Conservation (phyloP, 1,140 invertebrate species). For the Drosophila sucinea region DNA sequence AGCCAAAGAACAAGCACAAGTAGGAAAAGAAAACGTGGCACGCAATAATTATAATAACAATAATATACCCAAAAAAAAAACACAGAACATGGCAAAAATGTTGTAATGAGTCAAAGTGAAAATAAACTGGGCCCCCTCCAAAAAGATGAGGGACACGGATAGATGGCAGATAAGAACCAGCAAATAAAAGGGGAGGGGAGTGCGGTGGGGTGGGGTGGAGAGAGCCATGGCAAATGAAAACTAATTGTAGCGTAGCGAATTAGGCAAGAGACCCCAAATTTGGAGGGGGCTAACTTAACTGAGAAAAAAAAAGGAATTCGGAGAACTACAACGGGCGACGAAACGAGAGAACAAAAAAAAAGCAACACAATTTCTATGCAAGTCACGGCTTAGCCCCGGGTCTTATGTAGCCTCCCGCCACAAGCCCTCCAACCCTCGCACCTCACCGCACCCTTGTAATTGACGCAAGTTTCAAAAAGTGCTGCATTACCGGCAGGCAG, state of each 20-base stretch:
- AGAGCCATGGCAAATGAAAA: constrained; percentile 73
- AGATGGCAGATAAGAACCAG: constrained; percentile 1
- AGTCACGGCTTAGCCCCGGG: constrained; percentile 62
- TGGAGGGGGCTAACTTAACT: constrained; percentile 23
- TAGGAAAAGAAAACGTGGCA: constrained; percentile 56
- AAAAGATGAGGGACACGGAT: constrained; percentile 31
- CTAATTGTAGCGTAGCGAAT: constrained; percentile 79
- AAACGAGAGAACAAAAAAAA: constrained; percentile 34
- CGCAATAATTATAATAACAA: constrained; percentile 79
- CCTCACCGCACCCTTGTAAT: constrained; percentile 41
- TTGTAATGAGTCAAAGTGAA: constrained; percentile 79
- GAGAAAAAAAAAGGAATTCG: constrained; percentile 35
- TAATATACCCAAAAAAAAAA: constrained; percentile 45
- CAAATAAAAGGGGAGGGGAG: neutral
- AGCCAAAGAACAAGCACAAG: neutral
- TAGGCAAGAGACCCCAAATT: constrained; percentile 61
- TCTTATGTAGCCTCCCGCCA: constrained; percentile 1
- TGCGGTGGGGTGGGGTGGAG: constrained; percentile 6
- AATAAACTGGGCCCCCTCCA: constrained; percentile 55
- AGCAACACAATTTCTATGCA: constrained; percentile 65
- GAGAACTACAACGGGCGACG: constrained; percentile 36
- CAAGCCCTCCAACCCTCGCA: constrained; percentile 15
- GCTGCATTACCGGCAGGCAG: constrained; percentile 46
- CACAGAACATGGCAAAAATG: constrained; percentile 66
- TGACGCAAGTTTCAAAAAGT: constrained; percentile 68